Base-by-base conservation (phyloP, 1,140 invertebrate genomes). In the Musca vetustissima region DNA sequence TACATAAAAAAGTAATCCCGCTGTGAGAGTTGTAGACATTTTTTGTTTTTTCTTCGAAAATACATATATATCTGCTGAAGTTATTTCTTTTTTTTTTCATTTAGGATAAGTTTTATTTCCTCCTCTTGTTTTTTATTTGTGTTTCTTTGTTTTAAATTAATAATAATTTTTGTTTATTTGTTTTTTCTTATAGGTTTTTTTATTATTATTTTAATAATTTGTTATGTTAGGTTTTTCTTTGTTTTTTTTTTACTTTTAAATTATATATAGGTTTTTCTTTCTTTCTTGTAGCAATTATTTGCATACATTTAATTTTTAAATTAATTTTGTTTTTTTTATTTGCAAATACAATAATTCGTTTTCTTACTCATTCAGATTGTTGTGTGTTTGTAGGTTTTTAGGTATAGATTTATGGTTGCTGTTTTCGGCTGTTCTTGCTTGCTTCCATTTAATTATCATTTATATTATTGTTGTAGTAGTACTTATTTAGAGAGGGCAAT, bases 401-500 rank as follows among this genome's bases (percentile, higher is more conserved):
- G 36, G 36, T 43, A 43, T 43, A 43, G 36, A 43, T 43, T 43
- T 43, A 9, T 43, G 8, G 3, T 8, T 43, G 36, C 36, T 21
- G 4, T 19, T 43, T 36, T 11, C 13, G 6, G 36, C 21, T 6
- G 9, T 28, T 59, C 36, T 19, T 36, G 36, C 8, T 61, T 61
- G 32, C 57, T 28, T 61, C 36, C 57, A 36, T 21, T 36, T 36
- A 28, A 28, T 59, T 59, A 59, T 59, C 25, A 32, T 32, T 32
- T 28, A 59, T 32, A 43, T 61, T 61, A 32, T 61, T 61, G 57
- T 61, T 61, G 57, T 36, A 59, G 55, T 36, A 28, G 8, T 28
- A 73, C 67, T 75, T 73, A 65, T 68, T 32, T 14, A 17, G 36
- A 70, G 52, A 50, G 70, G 49, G 73, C 70, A 75, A 72, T 64